These are phyloP conservation scores for Pegoplata infirma DNA, from an alignment of 2,888 invertebrate genomes.

Conservation along the genomic window DNA sequence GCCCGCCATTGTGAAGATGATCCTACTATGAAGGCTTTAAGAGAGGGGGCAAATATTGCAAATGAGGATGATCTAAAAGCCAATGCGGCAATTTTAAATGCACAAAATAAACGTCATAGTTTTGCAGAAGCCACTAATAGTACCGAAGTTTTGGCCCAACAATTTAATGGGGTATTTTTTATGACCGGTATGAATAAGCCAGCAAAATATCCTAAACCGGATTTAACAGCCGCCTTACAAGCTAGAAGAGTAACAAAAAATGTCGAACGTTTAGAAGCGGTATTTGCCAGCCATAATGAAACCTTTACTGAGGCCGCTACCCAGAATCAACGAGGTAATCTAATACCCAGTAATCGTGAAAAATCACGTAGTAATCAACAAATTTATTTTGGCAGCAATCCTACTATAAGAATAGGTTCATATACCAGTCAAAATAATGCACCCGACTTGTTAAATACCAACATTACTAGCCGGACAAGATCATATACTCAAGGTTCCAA, in stretches of 20 bases:
- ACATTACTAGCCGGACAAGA: constrained; percentile 74
- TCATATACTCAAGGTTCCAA: constrained; percentile 80
- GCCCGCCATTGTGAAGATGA: constrained; percentile 78
- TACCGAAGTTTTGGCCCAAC: constrained; percentile 74
- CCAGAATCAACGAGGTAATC: background rate
- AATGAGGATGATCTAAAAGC: constrained; percentile 71
- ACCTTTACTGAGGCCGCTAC: constrained; percentile 79
- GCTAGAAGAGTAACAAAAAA: constrained; percentile 85
- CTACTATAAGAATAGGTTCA: constrained; percentile 70
- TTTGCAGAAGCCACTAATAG: constrained; percentile 52
- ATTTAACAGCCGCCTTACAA: constrained; percentile 80
- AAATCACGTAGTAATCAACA: constrained; percentile 75
- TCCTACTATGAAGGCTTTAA: constrained; percentile 76
- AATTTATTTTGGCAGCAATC: constrained; percentile 76
- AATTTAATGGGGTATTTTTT: constrained; percentile 82
- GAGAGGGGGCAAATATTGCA: constrained; percentile 67
- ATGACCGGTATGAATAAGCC: constrained; percentile 79
- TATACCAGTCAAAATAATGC: constrained; percentile 64
- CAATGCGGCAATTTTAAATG: constrained; percentile 36
- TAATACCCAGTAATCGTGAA: constrained; percentile 84
- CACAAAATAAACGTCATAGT: constrained; percentile 54
- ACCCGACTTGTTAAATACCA: constrained; percentile 41
- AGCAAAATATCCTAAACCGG: constrained; percentile 77
- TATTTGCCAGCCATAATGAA: constrained; percentile 75
- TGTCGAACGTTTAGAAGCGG: constrained; percentile 85